Evolutionary conservation across 2,888 invertebrate genomes (phyloP).

Genomic region (Lochmaea crataegi): DNA sequence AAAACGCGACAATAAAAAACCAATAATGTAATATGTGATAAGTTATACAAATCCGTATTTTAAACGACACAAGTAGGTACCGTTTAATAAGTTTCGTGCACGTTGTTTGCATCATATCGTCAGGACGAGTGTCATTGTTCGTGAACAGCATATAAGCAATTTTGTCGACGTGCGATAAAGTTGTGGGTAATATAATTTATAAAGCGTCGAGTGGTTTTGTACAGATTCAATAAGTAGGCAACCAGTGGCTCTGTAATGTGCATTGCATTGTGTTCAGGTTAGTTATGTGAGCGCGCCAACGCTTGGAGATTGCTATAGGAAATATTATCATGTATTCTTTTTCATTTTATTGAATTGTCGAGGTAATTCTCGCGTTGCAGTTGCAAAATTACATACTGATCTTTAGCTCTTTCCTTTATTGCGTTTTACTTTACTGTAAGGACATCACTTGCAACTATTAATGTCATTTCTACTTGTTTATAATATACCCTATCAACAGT

Average conservation of each 20-base stretch:
- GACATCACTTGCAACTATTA: constrained; percentile 42
- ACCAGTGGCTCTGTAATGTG: constrained; percentile 35
- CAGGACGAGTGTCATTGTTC: constrained; percentile 15
- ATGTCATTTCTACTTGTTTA: constrained; percentile 44
- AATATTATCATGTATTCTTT: constrained; percentile 30
- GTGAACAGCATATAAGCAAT: constrained; percentile 18
- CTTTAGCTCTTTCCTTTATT: constrained; percentile 48
- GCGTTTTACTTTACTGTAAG: constrained; percentile 48
- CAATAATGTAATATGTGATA: neutral
- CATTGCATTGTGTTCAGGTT: constrained; percentile 38
- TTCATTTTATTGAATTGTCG: constrained; percentile 32
- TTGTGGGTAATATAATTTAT: constrained; percentile 17
- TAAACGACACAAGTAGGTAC: neutral
- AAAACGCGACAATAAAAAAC: neutral
- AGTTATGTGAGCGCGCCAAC: constrained; percentile 19
- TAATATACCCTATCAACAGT: constrained; percentile 51
- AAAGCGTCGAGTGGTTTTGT: constrained; percentile 15
- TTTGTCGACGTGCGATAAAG: constrained; percentile 14
- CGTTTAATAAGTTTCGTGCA: constrained; percentile 19
- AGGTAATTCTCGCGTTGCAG: constrained; percentile 36
- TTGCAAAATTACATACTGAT: constrained; percentile 47
- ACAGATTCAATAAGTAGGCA: constrained; percentile 38
- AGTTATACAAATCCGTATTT: constrained; percentile 10
- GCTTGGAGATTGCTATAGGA: constrained; percentile 23
- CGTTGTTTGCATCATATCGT: constrained; percentile 4